Base-by-base conservation (phyloP, 2,797 vertebrate genomes). In the Nannoperca obscura region DNA sequence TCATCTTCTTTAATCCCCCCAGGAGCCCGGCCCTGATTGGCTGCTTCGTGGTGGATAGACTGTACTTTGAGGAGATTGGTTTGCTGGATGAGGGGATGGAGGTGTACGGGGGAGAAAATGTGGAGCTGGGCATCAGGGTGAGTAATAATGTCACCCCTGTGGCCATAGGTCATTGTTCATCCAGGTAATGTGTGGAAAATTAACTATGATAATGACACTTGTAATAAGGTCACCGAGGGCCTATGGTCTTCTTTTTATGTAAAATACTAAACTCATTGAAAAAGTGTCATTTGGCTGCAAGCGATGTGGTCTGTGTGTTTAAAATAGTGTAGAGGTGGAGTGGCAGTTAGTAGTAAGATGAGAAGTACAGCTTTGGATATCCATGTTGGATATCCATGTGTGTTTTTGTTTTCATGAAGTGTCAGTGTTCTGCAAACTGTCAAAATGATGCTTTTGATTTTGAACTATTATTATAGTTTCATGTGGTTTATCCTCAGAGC, bases 1-100 rank as follows among this genome's bases (percentile, higher is more conserved):
- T 70, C 30, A 72, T 76, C 65, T 69, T 87, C 60, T 86, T 80
- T 63, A 72, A 85, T 89, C 65, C 83, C 44, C 73, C 19, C 92
- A 99, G 98, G 95, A 99, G 97, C 86, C 98, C 98, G 0, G 97
- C 98, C 22, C 93, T 99, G 94, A 99, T 99, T 88, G 98, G 98
- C 86, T 99, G 98, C 94, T 99, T 99, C 79, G 97, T 99, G 85
- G 98, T 97, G 92, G 98, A 99, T 71, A 94, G 98, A 87, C 95
- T 97, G 75, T 99, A 99, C 90, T 99, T 99, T 92, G 97, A 98
- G 82, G 98, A 99, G 94, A 99, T 99, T 24, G 98, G 98, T 46
- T 91, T 99, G 66, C 89, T 99, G 81, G 98, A 99, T 64, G 98
- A 99, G 93, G 98, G 98, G 75, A 99, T 99, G 98, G 98, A 99